Base-by-base conservation (phyloP, 92 coral and sea anemone genomes). In the Zoanthus sociatus region DNA sequence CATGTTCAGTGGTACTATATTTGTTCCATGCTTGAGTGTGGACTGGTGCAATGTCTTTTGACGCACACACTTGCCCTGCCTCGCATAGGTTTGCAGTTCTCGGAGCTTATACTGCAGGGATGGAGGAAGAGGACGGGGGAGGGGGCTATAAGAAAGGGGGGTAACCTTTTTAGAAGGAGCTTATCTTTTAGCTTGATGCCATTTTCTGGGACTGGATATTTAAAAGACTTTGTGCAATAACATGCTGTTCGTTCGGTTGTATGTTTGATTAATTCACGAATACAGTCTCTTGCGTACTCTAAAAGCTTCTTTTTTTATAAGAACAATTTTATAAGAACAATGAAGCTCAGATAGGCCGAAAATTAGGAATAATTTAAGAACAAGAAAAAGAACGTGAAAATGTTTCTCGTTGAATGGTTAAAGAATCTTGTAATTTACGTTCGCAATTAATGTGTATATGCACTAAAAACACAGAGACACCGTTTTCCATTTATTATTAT, bases 271-370 rank as follows among this genome's bases (percentile, higher is more conserved):
- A 60, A 74, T 47, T 74, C 78, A 45, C 61, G 78, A 60, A 74
- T 74, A 17, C 58, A 74, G 78, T 74, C 78, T 47, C 78, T 74
- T 45, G 78, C 56, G 37, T 74, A 74, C 33, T 74, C 58, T 74
- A 44, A n/a, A n/a, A n/a, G n/a, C n/a, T n/a, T n/a, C n/a, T n/a
- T n/a, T n/a, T n/a, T n/a, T n/a, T n/a, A n/a, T n/a, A n/a, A n/a
- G n/a, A n/a, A n/a, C n/a, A n/a, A n/a, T n/a, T n/a, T n/a, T n/a
- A n/a, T n/a, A n/a, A n/a, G n/a, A n/a, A n/a, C n/a, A n/a, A n/a
- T n/a, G n/a, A n/a, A n/a, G n/a, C n/a, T n/a, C n/a, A n/a, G n/a
- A n/a, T n/a, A n/a, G n/a, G n/a, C n/a, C n/a, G n/a, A n/a, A n/a
- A n/a, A n/a, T n/a, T n/a, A n/a, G n/a, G n/a, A n/a, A n/a, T n/a